Evolutionary conservation across 2,113 vertebrate species (phyloP), one percentile per base, ranked within the genome.

Genomic region (Cyprinus carpio): DNA sequence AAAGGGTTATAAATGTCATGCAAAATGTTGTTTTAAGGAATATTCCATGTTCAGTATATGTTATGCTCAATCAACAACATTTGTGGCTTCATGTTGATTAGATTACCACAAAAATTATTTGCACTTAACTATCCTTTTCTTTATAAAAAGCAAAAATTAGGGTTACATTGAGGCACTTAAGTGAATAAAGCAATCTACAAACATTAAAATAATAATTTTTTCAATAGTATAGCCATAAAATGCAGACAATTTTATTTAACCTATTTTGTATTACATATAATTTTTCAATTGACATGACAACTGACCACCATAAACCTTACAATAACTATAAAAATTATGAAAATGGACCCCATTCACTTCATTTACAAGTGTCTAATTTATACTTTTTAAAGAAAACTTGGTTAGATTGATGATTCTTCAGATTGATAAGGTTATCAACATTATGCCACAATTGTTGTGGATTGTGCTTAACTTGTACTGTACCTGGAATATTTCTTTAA

Each of bases 11-110:
- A 51, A 4, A 51, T 49, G 25, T 49, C 43, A 60, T n/a, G 51
- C 29, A 4, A 27, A 75, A 75, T 75, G 40, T 51, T 25, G 56
- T 25, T 40, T 79, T 25, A 58, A 60, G 76, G 31, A 79, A 79
- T 60, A 40, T 34, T 78, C 37, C 13, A 16, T 25, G 25, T 37
- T 71, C 31, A 4, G 67, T 10, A 2, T 4, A 76, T 0, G 7
- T 31, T 27, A 2, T 40, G 67, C 34, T 71, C 67, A 71, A 71
- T 71, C 20, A 71, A 40, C 18, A 71, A 10, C 18, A 23, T 37
- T 37, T 37, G 31, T 37, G 34, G 67, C 9, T 37, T 37, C 4
- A 71, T n/a, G 67, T 37, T 71, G 20, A 71, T 40, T 71, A 23
- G 9, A 71, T 40, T 37, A 37, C 18, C 3, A 71, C 67, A 71